phyloP scores from a whole-genome alignment of 2,888 invertebrate species.

The Epiblema foenella region DNA sequence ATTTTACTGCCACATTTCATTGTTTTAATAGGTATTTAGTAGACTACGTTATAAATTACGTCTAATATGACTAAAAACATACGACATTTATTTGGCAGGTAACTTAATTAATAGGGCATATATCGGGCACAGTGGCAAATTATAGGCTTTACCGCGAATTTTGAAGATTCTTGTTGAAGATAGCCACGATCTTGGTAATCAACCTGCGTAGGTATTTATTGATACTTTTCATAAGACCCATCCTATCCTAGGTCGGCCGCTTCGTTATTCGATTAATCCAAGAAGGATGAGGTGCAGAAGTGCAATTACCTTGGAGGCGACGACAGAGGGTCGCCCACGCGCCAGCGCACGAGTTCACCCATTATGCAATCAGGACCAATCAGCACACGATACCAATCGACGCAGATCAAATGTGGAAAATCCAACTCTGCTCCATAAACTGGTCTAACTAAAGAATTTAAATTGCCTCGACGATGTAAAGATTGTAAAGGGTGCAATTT shows the following conservation, averaged over 20 bases:
- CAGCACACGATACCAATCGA: slow-evolving; percentile 63
- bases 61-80: too few relatives aligned
- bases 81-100: too few relatives aligned
- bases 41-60: too few relatives aligned
- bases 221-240: background rate
- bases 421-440: slow-evolving; percentile 45
- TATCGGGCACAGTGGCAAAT: too few relatives aligned
- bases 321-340: slow-evolving; percentile 81
- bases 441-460: slow-evolving; percentile 23
- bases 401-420: slow-evolving; percentile 42
- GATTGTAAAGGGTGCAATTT: slow-evolving; percentile 38
- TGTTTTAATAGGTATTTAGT: too few relatives aligned
- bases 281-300: slow-evolving; percentile 52
- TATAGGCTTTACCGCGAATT: too few relatives aligned
- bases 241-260: background rate
- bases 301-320: slow-evolving; percentile 66
- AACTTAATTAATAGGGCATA: too few relatives aligned
- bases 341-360: slow-evolving; percentile 71
- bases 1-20: too few relatives aligned
- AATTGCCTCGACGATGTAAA: slow-evolving; percentile 45
- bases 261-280: slow-evolving; percentile 25
- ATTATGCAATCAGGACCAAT: slow-evolving; percentile 82
- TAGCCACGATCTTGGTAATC: too few relatives aligned
- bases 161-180: too few relatives aligned
- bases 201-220: too few relatives aligned